Base-by-base conservation (phyloP, 53 echinoderm and acorn worm genomes). In the Crossaster papposus region DNA sequence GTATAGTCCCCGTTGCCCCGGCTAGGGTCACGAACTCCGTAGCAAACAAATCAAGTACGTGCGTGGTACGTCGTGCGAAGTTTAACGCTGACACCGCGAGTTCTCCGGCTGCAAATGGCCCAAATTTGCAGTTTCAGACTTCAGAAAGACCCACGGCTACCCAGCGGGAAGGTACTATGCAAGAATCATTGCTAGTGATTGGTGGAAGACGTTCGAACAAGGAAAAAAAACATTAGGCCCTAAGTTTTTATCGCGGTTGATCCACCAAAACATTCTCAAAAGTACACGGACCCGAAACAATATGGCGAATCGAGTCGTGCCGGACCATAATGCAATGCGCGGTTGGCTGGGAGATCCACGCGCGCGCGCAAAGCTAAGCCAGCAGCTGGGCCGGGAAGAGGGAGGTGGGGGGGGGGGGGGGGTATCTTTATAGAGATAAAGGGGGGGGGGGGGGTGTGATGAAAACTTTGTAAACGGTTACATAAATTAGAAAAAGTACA, bases 281-380 rank as follows among this genome's bases (percentile, higher is more conserved):
- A 77, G 76, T 87, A 87, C 77, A 75, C 76, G 77, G 58, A 76
- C 84, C 38, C 54, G 51, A 83, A 51, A 24, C 35, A 87, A 72
- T 22, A 72, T 72, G 87, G 72, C 72, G 87, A 74, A 77, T 87
- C 24, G 87, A 65, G 87, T 87, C 87, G 30, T 28, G 34, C 55
- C 2, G 76, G 87, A 77, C 87, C 87, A 87, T 77, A 87, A 87
- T 87, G 87, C 87, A 87, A 37, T 34, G 87, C 87, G 87, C 87
- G 87, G 87, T 87, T 87, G 87, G 87, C 87, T 75, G 62, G 87
- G 87, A 75, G 87, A 87, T 76, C 75, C 6, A 58, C 2, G 6
- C 28, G n/a, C 68, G 22, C 22, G 68, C 24, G 28, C 9, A 10
- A 2, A 4, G n/a, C 28, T 68, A 4, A 6, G 0, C 3, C 23